Conservation (phyloP, 2,888 invertebrate species). For the Fragum sueziense region DNA sequence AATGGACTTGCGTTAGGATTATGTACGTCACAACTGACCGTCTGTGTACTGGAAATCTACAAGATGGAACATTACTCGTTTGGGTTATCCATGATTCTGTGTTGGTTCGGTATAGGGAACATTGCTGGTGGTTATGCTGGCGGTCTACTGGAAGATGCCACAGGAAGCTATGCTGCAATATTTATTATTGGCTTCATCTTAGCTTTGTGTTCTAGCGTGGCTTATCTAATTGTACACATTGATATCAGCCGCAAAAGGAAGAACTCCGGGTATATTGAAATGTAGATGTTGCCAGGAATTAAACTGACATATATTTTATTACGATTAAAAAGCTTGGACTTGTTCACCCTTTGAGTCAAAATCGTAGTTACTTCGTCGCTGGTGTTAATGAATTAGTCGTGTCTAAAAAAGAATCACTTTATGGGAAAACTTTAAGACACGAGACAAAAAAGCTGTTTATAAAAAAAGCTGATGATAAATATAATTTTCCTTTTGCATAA, state of each 20-base stretch:
- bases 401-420: no score
- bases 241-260: neutral
- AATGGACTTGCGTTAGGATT: neutral
- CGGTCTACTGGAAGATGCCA: neutral
- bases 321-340: no score
- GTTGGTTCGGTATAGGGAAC: neutral
- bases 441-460: no score
- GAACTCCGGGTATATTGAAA: neutral
- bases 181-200: neutral
- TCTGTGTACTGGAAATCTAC: neutral
- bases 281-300: no score
- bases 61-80: neutral
- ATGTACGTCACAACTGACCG: neutral
- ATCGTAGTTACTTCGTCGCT: no score
- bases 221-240: neutral
- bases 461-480: no score
- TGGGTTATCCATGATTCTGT: neutral
- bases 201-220: neutral
- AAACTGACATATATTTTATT: no score
- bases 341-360: no score
- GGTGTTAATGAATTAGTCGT: no score
- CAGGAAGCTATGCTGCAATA: neutral
- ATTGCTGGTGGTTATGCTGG: neutral
- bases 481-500: no score
- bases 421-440: no score